These are phyloP conservation scores for Hydrochoerus hydrochaeris DNA, from an alignment of 2,113 vertebrate species.

Conservation along the genomic window DNA sequence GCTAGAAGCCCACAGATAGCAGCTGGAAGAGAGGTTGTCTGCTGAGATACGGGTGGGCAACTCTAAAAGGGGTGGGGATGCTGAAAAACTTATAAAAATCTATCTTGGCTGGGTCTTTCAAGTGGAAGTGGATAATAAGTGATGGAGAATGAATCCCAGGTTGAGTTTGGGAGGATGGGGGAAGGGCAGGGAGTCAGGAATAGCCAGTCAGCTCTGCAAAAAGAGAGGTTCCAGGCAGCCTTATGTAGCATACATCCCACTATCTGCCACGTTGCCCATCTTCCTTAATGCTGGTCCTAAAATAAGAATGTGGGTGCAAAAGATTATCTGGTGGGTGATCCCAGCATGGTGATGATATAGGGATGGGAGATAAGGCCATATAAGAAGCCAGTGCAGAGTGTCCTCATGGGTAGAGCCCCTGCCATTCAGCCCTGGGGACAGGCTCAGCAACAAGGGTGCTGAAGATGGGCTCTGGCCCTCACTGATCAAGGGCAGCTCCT, in stretches of 20 bases:
- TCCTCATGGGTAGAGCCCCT: not conserved
- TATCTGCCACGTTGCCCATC: not conserved
- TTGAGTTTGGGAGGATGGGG: accelerated
- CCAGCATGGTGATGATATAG: not conserved
- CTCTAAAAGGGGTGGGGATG: not conserved
- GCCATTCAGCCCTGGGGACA: not conserved
- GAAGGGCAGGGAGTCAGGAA: not conserved
- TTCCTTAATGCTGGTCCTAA: not conserved
- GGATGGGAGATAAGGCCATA: not conserved
- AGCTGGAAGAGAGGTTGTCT: not conserved
- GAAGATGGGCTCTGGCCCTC: not conserved
- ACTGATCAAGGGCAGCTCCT: not conserved
- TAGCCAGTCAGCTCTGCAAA: not conserved
- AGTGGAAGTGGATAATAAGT: not conserved
- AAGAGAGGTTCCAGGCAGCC: not conserved
- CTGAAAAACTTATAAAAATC: not conserved
- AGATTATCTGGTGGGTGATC: not conserved
- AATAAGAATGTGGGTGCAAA: not conserved
- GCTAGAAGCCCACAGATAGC: not conserved
- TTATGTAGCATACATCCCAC: not conserved
- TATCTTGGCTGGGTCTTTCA: not conserved
- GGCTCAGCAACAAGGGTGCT: not conserved
- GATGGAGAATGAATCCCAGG: not conserved
- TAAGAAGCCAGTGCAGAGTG: not conserved
- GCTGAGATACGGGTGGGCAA: not conserved